A percentile compares a stretch with the other conserved stretches of the same genome.
Conservation (phyloP, 2,797 vertebrate genomes). For the Monodelphis domestica region DNA sequence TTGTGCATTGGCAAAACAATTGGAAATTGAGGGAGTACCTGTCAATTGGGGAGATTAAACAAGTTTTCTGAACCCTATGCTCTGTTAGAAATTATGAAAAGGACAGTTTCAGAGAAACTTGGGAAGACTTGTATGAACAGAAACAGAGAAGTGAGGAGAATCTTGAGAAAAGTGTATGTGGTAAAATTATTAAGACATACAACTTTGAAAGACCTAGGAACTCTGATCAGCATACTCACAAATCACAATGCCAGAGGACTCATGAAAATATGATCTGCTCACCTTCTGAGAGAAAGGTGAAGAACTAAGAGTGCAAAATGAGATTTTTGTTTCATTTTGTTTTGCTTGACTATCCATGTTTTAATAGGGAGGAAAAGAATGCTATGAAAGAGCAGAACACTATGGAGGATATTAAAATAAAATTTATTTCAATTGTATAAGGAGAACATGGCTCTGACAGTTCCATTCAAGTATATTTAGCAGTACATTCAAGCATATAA, state of each 20-base stretch:
- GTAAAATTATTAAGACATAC: neutral
- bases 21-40: neutral
- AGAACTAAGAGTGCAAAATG: neutral
- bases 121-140: neutral
- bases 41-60: neutral
- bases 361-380: neutral
- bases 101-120: neutral
- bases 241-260: neutral
- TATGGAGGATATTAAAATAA: conserved; percentile 70
- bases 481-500: conserved; percentile 68
- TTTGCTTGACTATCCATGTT: neutral
- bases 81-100: neutral
- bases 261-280: neutral
- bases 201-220: neutral
- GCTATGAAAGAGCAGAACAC: conserved; percentile 25
- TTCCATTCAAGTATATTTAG: conserved; percentile 76
- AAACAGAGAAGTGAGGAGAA: neutral
- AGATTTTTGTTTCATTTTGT: neutral
- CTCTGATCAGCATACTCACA: neutral
- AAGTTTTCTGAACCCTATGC: neutral
- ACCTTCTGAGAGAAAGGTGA: neutral
- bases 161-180: neutral
- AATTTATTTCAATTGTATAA: conserved; percentile 51
- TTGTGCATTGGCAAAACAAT: neutral
- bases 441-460: conserved; percentile 69